These are phyloP conservation scores for Sphaerophoria rueppellii DNA, from an alignment of 2,888 invertebrate genomes.

Conservation along the genomic window DNA sequence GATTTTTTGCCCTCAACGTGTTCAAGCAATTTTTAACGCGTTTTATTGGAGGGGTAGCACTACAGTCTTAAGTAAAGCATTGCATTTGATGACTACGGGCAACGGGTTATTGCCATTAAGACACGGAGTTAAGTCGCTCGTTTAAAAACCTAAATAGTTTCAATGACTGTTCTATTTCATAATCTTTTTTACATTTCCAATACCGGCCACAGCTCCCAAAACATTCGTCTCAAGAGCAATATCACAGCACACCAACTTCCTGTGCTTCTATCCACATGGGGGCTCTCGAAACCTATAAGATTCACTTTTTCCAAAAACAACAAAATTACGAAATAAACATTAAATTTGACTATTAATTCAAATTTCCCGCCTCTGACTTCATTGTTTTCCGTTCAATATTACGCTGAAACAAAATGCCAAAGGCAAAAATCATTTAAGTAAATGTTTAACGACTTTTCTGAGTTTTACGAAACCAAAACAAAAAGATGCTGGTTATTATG, in stretches of 20 bases:
- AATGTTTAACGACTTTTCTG: conserved; percentile 48
- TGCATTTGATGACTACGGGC: too few relatives aligned
- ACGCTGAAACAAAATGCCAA: conserved; percentile 7
- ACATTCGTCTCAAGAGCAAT: not conserved
- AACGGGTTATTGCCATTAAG: too few relatives aligned
- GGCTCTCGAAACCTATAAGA: conserved; percentile 4
- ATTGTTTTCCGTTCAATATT: conserved; percentile 25
- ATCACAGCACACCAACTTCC: conserved; percentile 11
- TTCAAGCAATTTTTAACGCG: too few relatives aligned
- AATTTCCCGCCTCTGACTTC: conserved; percentile 7
- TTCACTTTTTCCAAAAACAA: not conserved
- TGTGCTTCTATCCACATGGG: not conserved
- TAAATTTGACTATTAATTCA: conserved; percentile 45
- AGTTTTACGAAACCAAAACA: not conserved
- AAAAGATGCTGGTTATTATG: conserved; percentile 56
- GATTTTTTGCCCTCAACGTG: too few relatives aligned
- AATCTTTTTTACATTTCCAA: too few relatives aligned
- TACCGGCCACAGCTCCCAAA: too few relatives aligned
- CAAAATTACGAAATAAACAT: conserved; percentile 45
- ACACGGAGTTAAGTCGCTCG: too few relatives aligned
- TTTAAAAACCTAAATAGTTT: too few relatives aligned
- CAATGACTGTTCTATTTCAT: too few relatives aligned
- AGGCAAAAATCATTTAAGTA: conserved; percentile 37
- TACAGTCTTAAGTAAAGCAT: too few relatives aligned
- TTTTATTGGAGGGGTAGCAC: too few relatives aligned